Percentiles rank a stretch among this genome's conserved stretches.
These are phyloP conservation scores for Athene noctua DNA, from an alignment of 2,113 vertebrate genomes.

Conservation along the genomic window DNA sequence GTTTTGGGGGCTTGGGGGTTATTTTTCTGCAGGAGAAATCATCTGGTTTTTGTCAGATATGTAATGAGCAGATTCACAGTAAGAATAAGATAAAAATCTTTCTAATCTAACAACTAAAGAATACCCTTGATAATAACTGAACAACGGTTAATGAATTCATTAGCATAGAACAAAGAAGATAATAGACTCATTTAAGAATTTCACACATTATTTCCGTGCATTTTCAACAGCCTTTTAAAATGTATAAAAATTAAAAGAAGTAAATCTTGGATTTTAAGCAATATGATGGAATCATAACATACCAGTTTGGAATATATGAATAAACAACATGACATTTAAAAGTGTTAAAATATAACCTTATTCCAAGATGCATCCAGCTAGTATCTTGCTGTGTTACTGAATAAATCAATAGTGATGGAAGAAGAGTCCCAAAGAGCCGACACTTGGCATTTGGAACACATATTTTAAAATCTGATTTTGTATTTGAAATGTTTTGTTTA, in stretches of 20 bases:
- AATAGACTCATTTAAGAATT: slow-evolving; percentile 37
- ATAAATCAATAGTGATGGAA: neutral
- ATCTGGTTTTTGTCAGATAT: neutral
- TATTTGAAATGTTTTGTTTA: neutral
- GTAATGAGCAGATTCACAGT: neutral
- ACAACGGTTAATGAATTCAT: slow-evolving; percentile 47
- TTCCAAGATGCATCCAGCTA: neutral
- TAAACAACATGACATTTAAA: neutral
- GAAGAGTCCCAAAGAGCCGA: neutral
- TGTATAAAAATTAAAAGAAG: neutral
- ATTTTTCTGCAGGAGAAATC: neutral
- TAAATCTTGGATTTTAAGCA: neutral
- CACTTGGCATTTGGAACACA: neutral
- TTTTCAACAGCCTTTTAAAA: slow-evolving; percentile 6
- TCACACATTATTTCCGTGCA: neutral
- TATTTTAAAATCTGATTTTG: neutral
- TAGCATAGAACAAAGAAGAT: slow-evolving; percentile 38
- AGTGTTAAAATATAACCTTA: neutral
- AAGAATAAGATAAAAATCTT: slow-evolving; percentile 40
- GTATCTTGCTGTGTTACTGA: neutral
- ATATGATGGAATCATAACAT: neutral
- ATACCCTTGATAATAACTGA: slow-evolving; percentile 14
- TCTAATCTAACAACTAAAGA: slow-evolving; percentile 11
- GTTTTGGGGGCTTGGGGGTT: neutral
- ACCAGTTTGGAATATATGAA: neutral